Evolutionary conservation across 2,113 vertebrate species (phyloP).

Genomic region (Psophia crepitans): DNA sequence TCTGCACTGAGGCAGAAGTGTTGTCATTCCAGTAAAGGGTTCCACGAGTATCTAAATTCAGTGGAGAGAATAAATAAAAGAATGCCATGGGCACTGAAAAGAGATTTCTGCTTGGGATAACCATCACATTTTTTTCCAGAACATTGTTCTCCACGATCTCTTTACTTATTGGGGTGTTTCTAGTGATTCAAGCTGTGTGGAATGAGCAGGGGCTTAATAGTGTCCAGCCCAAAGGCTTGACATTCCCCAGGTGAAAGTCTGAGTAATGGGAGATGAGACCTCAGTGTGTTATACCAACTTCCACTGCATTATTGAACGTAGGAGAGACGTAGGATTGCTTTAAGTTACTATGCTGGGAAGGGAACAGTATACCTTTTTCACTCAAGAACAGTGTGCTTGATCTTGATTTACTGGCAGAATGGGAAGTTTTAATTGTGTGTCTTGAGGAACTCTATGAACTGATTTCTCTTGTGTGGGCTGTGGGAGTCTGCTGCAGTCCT

Average conservation of each 20-base stretch:
- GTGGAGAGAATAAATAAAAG: neutral
- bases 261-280: neutral
- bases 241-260: neutral
- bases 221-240: neutral
- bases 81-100: neutral
- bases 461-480: neutral
- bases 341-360: neutral
- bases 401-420: neutral
- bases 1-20: neutral
- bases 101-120: neutral
- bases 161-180: neutral
- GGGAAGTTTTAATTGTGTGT: neutral
- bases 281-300: neutral
- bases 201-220: neutral
- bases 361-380: neutral
- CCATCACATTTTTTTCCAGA: neutral
- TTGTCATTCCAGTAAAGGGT: neutral
- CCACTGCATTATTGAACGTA: neutral
- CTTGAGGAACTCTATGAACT: neutral
- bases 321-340: neutral
- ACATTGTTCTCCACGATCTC: neutral
- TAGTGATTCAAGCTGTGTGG: neutral
- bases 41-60: neutral
- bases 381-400: neutral
- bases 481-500: neutral